These are phyloP conservation scores for Amphiduros pacificus DNA, from an alignment of 2,888 invertebrate species.

Conservation along the genomic window DNA sequence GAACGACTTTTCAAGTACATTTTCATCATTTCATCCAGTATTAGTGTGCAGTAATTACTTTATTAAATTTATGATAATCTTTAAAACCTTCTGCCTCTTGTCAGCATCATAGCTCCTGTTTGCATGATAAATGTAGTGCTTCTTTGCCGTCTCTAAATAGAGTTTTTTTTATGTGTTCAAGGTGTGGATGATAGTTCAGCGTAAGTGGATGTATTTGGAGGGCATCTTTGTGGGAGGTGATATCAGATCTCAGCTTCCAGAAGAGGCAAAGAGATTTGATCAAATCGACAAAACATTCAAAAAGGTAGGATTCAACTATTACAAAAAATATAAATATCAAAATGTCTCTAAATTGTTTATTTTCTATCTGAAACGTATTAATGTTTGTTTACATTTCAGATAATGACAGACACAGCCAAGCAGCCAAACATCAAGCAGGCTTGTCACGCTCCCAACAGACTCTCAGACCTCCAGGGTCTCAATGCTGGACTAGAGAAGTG, in stretches of 20 bases:
- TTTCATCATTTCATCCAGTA: no score
- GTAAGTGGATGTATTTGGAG: constrained; percentile 89
- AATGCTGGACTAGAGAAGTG: constrained; percentile 80
- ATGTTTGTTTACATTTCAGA: constrained; percentile 65
- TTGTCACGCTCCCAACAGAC: constrained; percentile 74
- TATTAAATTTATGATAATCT: no score
- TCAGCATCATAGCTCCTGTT: no score
- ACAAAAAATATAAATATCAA: not conserved
- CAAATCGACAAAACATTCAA: constrained; percentile 81
- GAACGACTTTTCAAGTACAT: no score
- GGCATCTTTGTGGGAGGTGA: constrained; percentile 90
- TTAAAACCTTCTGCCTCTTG: no score
- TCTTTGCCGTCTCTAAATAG: no score
- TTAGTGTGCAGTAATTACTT: no score
- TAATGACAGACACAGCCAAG: constrained; percentile 83
- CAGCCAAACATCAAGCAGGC: constrained; percentile 78
- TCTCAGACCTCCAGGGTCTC: constrained; percentile 75
- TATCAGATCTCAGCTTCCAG: constrained; percentile 82
- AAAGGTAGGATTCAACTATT: constrained; percentile 63
- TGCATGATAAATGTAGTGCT: no score
- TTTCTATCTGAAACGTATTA: not conserved
- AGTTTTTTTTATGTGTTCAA: constrained; percentile 26
- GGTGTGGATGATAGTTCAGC: constrained; percentile 81
- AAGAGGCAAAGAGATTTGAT: constrained; percentile 88
- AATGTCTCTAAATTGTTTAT: not conserved